Percentiles rank a stretch among this genome's conserved stretches.
phyloP scores from a whole-genome alignment of 2,797 vertebrate genomes.

The Pseudochromis fuscus region DNA sequence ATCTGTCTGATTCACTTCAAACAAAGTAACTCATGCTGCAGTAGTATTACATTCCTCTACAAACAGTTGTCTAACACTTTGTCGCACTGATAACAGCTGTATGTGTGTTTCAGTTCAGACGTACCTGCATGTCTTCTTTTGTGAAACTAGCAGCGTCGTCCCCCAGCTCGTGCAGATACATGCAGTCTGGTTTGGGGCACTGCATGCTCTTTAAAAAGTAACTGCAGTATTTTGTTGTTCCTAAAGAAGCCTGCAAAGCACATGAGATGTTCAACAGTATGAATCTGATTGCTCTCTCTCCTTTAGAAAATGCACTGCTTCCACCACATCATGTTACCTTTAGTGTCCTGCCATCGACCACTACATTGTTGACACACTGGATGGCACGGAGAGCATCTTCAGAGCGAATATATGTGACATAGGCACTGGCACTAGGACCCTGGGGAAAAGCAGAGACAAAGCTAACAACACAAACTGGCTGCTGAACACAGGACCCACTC shows the following conservation, averaged over 20 bases:
- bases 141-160: constrained; percentile 99
- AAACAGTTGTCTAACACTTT: too few relatives aligned
- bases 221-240: constrained; percentile 99
- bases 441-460: constrained; percentile 73
- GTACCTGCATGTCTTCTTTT: constrained; percentile 99
- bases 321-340: constrained; percentile 93
- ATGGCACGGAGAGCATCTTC: constrained; percentile 99
- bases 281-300: too few relatives aligned
- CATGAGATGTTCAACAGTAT: too few relatives aligned
- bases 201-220: constrained; percentile 99
- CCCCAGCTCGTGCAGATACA: constrained; percentile 98
- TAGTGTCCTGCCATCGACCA: constrained; percentile 98
- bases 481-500: too few relatives aligned
- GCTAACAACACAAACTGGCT: not conserved
- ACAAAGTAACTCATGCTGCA: too few relatives aligned
- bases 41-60: too few relatives aligned
- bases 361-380: constrained; percentile 99
- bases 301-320: too few relatives aligned
- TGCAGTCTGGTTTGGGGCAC: constrained; percentile 99
- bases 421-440: constrained; percentile 99
- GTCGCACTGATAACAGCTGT: too few relatives aligned
- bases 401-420: constrained; percentile 98
- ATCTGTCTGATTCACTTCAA: too few relatives aligned
- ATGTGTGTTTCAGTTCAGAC: too few relatives aligned
- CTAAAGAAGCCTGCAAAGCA: constrained; percentile 97